Evolutionary conservation across 1,140 invertebrate species (phyloP).

Genomic region (Drosophila insularis): DNA sequence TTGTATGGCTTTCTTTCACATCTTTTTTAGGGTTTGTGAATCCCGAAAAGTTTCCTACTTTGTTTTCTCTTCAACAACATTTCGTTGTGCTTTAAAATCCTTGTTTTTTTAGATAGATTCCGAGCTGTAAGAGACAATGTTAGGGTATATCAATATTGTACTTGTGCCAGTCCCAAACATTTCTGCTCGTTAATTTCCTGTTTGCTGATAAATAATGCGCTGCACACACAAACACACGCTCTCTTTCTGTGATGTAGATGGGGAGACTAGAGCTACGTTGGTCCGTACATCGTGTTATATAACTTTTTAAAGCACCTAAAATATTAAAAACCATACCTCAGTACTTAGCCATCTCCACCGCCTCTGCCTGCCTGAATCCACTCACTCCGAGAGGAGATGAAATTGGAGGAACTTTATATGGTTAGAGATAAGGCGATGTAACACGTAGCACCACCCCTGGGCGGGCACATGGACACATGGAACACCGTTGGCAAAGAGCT

Average conservation of each 20-base stretch:
- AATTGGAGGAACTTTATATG: slow-evolving; percentile 50
- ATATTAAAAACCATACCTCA: slow-evolving; percentile 72
- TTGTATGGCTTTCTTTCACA: too few relatives aligned
- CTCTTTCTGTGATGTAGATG: slow-evolving; percentile 5
- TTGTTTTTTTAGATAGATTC: too few relatives aligned
- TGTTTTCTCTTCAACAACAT: too few relatives aligned
- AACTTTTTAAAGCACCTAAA: slow-evolving; percentile 75
- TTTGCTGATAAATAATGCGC: slow-evolving; percentile 77
- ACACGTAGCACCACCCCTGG: slow-evolving; percentile 27
- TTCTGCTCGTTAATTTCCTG: slow-evolving; percentile 69
- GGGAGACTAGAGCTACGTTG: slow-evolving; percentile 34
- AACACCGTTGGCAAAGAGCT: slow-evolving; percentile 75
- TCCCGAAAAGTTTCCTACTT: too few relatives aligned
- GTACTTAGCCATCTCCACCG: slow-evolving; percentile 34
- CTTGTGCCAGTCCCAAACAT: slow-evolving; percentile 3
- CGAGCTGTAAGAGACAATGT: neutral
- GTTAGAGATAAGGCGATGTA: slow-evolving; percentile 65
- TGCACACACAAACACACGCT: slow-evolving; percentile 17
- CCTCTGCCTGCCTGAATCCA: neutral
- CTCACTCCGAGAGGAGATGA: neutral
- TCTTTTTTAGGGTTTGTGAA: too few relatives aligned
- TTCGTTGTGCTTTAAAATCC: too few relatives aligned
- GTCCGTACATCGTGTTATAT: slow-evolving; percentile 55
- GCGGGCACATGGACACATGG: slow-evolving; percentile 53
- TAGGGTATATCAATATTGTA: slow-evolving; percentile 11